Conservation (phyloP, 30 jellyfish, hydroid and myxozoan genomes). For the Clytia hemisphaerica region DNA sequence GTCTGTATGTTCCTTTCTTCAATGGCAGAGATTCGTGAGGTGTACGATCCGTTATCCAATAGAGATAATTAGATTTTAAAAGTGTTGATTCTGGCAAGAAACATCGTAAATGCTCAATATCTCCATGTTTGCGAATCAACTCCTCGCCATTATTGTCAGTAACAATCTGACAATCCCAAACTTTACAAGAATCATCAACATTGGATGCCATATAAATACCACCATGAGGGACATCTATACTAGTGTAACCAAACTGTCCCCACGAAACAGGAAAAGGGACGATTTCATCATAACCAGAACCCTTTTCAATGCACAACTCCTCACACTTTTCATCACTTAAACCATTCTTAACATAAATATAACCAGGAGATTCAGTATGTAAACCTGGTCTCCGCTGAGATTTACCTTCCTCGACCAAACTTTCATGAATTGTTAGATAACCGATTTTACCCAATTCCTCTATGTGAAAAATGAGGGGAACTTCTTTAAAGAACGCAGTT, state of each 20-base stretch:
- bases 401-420: conserved; percentile 24
- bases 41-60: conserved; percentile 73
- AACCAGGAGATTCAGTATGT: conserved; percentile 60
- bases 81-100: conserved; percentile 35
- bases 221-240: neutral
- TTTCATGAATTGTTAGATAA: conserved; percentile 47
- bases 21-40: conserved; percentile 69
- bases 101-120: conserved; percentile 44
- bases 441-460: conserved; percentile 35
- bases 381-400: conserved; percentile 59
- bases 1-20: conserved; percentile 35
- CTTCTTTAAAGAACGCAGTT: too few relatives aligned
- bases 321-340: too few relatives aligned
- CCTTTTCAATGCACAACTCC: too few relatives aligned
- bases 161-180: conserved; percentile 44
- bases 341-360: neutral
- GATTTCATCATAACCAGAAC: too few relatives aligned
- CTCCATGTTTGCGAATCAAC: conserved; percentile 49
- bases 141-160: neutral
- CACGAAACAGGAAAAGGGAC: conserved; percentile 5
- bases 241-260: neutral
- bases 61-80: conserved; percentile 28
- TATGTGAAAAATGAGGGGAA: neutral
- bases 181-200: conserved; percentile 38
- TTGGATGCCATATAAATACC: conserved; percentile 74